Evolutionary conservation across 1,140 invertebrate genomes (phyloP), one percentile per base, ranked within the genome.

Genomic region (Babylonia areolata): DNA sequence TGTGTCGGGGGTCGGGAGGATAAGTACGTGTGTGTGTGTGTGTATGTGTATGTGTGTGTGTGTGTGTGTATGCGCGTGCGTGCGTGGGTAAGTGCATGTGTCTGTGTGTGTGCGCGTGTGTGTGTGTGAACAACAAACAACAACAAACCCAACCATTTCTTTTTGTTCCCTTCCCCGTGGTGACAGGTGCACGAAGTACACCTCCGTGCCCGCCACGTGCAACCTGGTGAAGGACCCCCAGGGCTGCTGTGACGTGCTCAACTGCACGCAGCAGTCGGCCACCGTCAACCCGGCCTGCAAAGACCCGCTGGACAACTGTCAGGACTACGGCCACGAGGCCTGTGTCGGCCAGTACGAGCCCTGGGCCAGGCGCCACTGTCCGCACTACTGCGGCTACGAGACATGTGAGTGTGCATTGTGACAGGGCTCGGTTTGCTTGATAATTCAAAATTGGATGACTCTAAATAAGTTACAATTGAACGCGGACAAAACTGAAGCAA

Each of bases 301-400:
- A 20, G 85, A 86, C 85, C 46, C 51, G 12, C 46, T 86, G 64
- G 58, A 73, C 51, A 90, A 90, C 86, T 90, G 90, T 69, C 58
- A 79, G 28, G 84, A 79, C 75, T 90, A 89, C 51, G 87, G 88
- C 31, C 75, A 87, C 31, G 28, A 83, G 46, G 77, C 88, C 69
- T 90, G 90, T 86, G 39, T 33, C 3, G 87, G 69, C 1, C 80
- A 73, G 33, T 92, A 89, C 71, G 84, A 85, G 17, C 39, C 87
- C 15, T 92, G 91, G 91, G 89, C 91, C n/a, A 86, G 84, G 79
- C 71, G 86, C 39, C 89, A 92, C 88, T 92, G 91, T 84, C 87
- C 87, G 35, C 39, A 71, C 20, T 89, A 86, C 86, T 92, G 91
- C 87, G 89, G 89, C n/a, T 87, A 87, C 64, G 37, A 33, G 15